Evolutionary conservation across 2,113 vertebrate species (phyloP), one percentile per base, ranked within the genome.

Genomic region (Tapirus terrestris): DNA sequence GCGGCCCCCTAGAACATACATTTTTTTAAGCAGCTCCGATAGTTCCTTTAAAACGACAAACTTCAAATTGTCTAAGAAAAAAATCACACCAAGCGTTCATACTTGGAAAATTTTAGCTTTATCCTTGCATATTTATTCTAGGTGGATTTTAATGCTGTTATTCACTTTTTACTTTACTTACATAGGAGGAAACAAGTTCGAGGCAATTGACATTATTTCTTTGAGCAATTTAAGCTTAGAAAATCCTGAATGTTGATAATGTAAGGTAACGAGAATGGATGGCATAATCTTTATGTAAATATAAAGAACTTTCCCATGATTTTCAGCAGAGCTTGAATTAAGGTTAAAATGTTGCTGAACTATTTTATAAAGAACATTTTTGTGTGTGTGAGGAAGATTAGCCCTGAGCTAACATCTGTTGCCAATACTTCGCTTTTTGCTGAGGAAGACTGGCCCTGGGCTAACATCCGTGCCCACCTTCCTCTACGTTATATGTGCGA

Each of bases 31-130:
- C 21, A 89, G 12, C 33, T 79, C 11, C 12, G 43, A n/a, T 79
- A 88, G 61, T 73, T 94, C 73, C 33, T 92, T 81, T 85, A 67
- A 94, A 85, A 83, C 75, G 45, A 89, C n/a, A 95, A 86, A 90
- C 8, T 67, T 79, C 18, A 88, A 65, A 70, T 60, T 92, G 53
- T 39, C 56, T 70, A 65, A 89, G 11, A 94, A 60, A 84, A 86
- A 75, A 56, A 77, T 45, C 7, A 72, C 67, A 85, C 39, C n/a
- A 53, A 85, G 45, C 16, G 10, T 67, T 90, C 8, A n/a, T 53
- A 91, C 3, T 61, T 97, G 39, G 48, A 84, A 95, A 77, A 84
- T n/a, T 63, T 88, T 39, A 95, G 13, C n/a, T 85, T 95, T 67
- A 88, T 88, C 16, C 2, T 29, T 95, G 48, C 2, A 56, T 61